Evolutionary conservation across 2,113 vertebrate species (phyloP).

Genomic region (Oreochromis spilurus): DNA sequence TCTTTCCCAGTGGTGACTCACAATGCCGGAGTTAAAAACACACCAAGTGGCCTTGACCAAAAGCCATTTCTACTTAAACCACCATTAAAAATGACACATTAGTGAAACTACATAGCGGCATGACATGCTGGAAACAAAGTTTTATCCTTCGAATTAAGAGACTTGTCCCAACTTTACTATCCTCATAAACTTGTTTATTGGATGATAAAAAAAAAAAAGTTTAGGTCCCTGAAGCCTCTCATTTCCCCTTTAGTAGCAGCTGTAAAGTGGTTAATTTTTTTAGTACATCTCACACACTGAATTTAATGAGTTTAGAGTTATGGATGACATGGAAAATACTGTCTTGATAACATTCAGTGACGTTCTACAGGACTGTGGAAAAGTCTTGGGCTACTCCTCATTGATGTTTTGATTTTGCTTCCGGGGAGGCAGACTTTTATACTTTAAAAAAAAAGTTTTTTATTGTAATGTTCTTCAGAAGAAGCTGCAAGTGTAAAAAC

Average conservation of each 20-base stretch:
- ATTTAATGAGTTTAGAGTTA: not conserved
- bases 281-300: not conserved
- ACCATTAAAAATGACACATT: not conserved
- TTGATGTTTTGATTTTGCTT: not conserved
- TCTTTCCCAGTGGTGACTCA: not conserved
- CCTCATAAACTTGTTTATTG: not conserved
- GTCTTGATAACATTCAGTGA: not conserved
- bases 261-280: not conserved
- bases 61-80: not conserved
- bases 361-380: not conserved
- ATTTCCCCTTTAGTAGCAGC: not conserved
- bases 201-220: not conserved
- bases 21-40: not conserved
- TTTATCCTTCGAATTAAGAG: not conserved
- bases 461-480: not conserved
- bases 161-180: not conserved
- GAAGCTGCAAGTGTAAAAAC: not conserved
- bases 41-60: not conserved
- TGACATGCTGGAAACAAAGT: not conserved
- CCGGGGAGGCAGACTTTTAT: not conserved
- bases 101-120: not conserved
- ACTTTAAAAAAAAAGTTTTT: not conserved
- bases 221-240: not conserved
- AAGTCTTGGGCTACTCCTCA: not conserved
- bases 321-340: not conserved